Conservation (phyloP, 2,888 invertebrate genomes). For the Lasioglossum calceatum region DNA sequence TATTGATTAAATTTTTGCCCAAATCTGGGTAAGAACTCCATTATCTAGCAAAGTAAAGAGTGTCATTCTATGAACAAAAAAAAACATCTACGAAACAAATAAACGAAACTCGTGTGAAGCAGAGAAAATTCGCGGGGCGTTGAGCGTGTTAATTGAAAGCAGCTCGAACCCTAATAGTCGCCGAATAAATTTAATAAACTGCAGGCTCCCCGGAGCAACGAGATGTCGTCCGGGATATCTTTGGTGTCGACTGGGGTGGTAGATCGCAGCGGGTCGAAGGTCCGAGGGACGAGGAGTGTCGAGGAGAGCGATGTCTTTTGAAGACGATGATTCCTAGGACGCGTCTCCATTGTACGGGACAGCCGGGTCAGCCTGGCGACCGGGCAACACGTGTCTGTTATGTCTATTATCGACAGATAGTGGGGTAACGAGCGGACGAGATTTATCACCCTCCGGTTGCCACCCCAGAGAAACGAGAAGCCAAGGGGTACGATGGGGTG, state of each 20-base stretch:
- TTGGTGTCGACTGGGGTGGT: conserved; percentile 2
- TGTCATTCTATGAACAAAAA: too few relatives aligned
- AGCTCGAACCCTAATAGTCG: neutral
- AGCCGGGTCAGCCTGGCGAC: conserved; percentile 75
- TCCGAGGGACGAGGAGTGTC: conserved; percentile 29
- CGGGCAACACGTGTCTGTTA: conserved; percentile 83
- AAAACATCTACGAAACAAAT: too few relatives aligned
- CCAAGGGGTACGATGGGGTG: conserved; percentile 58
- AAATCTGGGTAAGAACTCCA: too few relatives aligned
- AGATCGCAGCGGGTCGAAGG: conserved; percentile 38
- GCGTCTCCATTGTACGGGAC: conserved; percentile 62
- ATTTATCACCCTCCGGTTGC: conserved; percentile 77
- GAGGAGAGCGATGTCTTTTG: conserved; percentile 44
- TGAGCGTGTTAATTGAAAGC: neutral
- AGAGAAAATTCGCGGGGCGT: too few relatives aligned
- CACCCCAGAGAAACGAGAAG: conserved; percentile 64
- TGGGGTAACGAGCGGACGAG: conserved; percentile 75
- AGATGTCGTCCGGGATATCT: neutral
- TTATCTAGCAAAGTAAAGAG: too few relatives aligned
- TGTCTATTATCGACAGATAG: conserved; percentile 80
- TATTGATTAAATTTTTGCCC: too few relatives aligned
- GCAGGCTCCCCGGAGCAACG: neutral
- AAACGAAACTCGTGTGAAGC: too few relatives aligned
- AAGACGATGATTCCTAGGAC: conserved; percentile 60
- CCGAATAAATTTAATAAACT: conserved; percentile 23